phyloP scores from a whole-genome alignment of 92 coral and sea anemone species.

The Phenganax subtilis region DNA sequence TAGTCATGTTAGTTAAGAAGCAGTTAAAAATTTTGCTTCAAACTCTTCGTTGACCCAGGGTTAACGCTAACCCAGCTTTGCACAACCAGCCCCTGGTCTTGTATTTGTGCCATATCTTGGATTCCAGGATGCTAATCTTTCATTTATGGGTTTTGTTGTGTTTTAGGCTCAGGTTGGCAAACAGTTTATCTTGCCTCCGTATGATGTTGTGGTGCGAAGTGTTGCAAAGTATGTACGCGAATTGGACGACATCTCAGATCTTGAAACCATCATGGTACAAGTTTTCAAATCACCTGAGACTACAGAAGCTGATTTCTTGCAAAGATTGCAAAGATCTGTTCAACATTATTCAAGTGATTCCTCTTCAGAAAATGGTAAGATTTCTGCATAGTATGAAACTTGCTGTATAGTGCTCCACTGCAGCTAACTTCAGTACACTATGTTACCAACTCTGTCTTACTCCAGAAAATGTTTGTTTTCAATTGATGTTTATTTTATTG shows the following conservation, averaged over 20 bases:
- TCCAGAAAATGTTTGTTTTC: too few relatives aligned
- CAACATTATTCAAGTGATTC: conserved; percentile 55
- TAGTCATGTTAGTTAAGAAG: too few relatives aligned
- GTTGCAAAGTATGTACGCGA: conserved; percentile 69
- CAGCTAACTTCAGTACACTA: background rate
- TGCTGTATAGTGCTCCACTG: background rate
- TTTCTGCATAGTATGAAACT: background rate
- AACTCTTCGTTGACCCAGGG: too few relatives aligned
- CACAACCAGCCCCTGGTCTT: background rate
- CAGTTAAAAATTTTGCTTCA: too few relatives aligned
- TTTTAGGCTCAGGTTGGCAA: conserved; percentile 65
- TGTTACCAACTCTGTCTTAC: too few relatives aligned
- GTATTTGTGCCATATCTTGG: too few relatives aligned
- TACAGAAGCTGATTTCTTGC: conserved; percentile 65
- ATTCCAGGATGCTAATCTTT: too few relatives aligned
- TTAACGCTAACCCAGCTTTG: too few relatives aligned
- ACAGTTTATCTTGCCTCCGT: conserved; percentile 82
- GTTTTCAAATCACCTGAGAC: conserved; percentile 65
- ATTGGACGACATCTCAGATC: conserved; percentile 67
- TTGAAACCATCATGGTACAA: conserved; percentile 69
- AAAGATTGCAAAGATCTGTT: conserved; percentile 59
- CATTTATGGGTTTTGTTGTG: background rate
- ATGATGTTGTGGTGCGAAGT: conserved; percentile 73
- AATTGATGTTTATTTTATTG: too few relatives aligned
- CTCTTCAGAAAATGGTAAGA: conserved; percentile 39